Evolutionary conservation across 2,888 invertebrate species (phyloP).

Genomic region (Lasioglossum malachurum): DNA sequence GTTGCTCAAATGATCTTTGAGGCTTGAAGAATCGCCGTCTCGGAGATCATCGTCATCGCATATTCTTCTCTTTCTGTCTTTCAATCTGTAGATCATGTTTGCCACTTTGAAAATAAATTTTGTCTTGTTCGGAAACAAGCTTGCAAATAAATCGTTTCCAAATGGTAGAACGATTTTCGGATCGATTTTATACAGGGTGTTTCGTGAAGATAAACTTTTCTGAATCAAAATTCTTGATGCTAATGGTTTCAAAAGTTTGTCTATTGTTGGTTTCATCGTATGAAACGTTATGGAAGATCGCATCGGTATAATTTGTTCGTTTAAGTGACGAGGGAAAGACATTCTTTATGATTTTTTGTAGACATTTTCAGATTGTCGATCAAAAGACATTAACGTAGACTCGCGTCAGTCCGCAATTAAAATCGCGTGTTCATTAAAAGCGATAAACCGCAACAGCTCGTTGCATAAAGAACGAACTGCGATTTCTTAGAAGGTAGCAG

Average conservation of each 20-base stretch:
- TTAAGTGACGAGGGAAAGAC: not conserved
- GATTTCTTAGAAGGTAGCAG: not conserved
- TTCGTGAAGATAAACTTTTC: constrained; percentile 1
- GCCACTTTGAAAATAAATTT: not conserved
- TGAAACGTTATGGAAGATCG: not conserved
- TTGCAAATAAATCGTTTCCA: not conserved
- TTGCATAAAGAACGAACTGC: not conserved
- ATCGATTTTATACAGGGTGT: constrained; percentile 18
- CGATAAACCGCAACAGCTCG: not conserved
- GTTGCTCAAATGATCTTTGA: not conserved
- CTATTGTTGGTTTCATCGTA: not conserved
- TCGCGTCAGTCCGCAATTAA: not conserved
- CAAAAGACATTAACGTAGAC: not conserved
- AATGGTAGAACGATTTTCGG: not conserved
- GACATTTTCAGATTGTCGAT: not conserved
- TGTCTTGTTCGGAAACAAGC: not conserved
- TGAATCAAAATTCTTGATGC: not conserved
- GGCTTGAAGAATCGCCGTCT: constrained; percentile 12
- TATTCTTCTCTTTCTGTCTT: not conserved
- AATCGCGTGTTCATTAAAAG: not conserved
- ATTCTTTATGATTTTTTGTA: too few species aligned
- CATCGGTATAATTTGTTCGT: not conserved
- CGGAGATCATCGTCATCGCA: constrained; percentile 40
- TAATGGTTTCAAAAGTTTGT: not conserved
- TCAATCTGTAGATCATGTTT: not conserved